Evolutionary conservation across 2,113 vertebrate species (phyloP), one percentile per base, ranked within the genome.

Genomic region (Pyxicephalus adspersus): DNA sequence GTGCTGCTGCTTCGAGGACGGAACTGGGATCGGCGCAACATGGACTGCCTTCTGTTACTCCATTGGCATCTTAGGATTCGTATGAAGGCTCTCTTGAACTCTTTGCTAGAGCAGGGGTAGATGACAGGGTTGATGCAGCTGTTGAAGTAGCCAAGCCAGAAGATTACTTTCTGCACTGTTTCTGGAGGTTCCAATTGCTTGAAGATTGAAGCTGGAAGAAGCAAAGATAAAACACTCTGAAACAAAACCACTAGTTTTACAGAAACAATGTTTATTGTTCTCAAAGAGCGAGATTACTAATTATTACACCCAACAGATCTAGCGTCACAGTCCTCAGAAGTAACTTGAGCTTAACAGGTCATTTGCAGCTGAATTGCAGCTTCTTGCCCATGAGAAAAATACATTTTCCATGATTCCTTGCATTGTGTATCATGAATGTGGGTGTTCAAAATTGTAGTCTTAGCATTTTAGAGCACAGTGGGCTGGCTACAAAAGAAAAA

Each of bases 71-170:
- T 88, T 7, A 99, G 92, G 87, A 98, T 95, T 79, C 94, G 96
- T 83, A 97, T 91, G 86, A 99, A 99, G 87, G 97, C 97, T 85
- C 96, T 88, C 91, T 99, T 99, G 89, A 99, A 99, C 91, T 99
- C 97, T 16, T 97, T 95, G 91, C 95, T 99, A 89, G 96, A 97
- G 90, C 96, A 99, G 58, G 97, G 97, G 87, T 99, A 99, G 89
- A 99, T 98, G 91, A 99, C 96, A 83, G 97, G 97, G 86, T 99
- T 99, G 87, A 99, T 88, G 89, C 97, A 99, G 90, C 97, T 98
- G 93, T 99, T 99, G 90, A 98, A 99, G 87, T 99, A 99, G 80
- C 97, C 97, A 55, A 99, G 92, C 97, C 97, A 99, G 92, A 99
- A 99, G 87, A 98, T 96, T 67, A 99, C 96, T 86, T 96, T 98